Base-by-base conservation (phyloP, 2,888 invertebrate genomes). In the Acanthococcus lagerstroemiae region DNA sequence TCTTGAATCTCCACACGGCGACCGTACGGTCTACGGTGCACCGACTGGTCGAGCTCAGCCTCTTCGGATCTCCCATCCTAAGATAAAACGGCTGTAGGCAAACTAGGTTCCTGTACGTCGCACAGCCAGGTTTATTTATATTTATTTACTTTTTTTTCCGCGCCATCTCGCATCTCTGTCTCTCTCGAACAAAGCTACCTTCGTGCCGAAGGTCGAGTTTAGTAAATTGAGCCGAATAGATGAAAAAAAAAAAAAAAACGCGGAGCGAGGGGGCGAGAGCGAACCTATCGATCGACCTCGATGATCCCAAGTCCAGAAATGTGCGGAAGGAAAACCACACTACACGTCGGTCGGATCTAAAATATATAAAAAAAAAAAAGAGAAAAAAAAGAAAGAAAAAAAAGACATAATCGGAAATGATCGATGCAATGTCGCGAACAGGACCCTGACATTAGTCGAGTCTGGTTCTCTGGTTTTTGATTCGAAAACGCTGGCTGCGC, bases 251-350 rank as follows among this genome's bases (percentile, higher is more conserved):
- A 9, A 30, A 17, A 22, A 15, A 30, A 30, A 19, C 26, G n/a
- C 17, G 15, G 24, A 30, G n/a, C 50, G 63, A 63, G 63, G 63
- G 63, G 63, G 63, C 63, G 63, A 22, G 54, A 22, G 25, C 17
- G 30, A 22, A 45, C n/a, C n/a, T 58, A 48, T 58, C 19, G 54
- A 54, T 52, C 48, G 63, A 63, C 63, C 63, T 63, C 63, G 63
- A 24, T 63, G 63, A 30, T 30, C 52, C 17, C 25, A 50, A 60
- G 60, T 54, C 54, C 44, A 63, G 5, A 63, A 52, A 63, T 63
- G 63, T 63, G 54, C 63, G 63, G 63, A 63, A 63, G 63, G 63
- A 63, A 63, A 63, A 63, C 52, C 37, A 54, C n/a, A n/a, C n/a
- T n/a, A n/a, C n/a, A 60, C 60, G 50, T 60, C 48, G 5, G 9